phyloP scores from a whole-genome alignment of 2,113 vertebrate genomes.

The Seriola dumerili region DNA sequence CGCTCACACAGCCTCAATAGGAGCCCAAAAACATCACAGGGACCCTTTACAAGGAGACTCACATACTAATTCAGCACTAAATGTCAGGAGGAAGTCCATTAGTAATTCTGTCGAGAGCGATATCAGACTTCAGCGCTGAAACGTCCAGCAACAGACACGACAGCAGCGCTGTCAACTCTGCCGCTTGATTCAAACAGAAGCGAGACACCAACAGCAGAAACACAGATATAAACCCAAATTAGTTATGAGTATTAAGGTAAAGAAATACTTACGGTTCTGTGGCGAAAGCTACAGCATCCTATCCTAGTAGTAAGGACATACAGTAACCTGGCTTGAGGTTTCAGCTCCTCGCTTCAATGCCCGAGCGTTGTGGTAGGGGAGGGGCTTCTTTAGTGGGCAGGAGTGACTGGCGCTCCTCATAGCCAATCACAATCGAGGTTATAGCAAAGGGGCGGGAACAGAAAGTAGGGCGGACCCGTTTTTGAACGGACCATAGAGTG shows the following conservation, averaged over 20 bases:
- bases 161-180: constrained; percentile 16
- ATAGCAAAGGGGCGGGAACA: accelerated
- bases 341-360: constrained; percentile 20
- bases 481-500: constrained; percentile 38
- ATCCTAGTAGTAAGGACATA: not conserved
- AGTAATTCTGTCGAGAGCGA: constrained; percentile 75
- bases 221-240: not conserved
- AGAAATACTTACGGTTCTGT: constrained; percentile 59
- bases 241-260: not conserved
- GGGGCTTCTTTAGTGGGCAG: not conserved
- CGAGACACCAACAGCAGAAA: not conserved
- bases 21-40: not conserved
- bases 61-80: not conserved
- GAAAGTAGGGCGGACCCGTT: not conserved
- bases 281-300: constrained; percentile 58
- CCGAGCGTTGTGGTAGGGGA: constrained; percentile 35
- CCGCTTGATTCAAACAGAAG: constrained; percentile 22
- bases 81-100: constrained; percentile 52
- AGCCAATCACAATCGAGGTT: constrained; percentile 48
- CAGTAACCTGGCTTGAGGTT: not conserved
- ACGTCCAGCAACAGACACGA: not conserved
- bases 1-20: not conserved
- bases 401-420: not conserved
- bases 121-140: constrained; percentile 14
- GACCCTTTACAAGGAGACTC: accelerated